These are phyloP conservation scores for Macropodus opercularis DNA, from an alignment of 2,797 vertebrate genomes.

Conservation along the genomic window DNA sequence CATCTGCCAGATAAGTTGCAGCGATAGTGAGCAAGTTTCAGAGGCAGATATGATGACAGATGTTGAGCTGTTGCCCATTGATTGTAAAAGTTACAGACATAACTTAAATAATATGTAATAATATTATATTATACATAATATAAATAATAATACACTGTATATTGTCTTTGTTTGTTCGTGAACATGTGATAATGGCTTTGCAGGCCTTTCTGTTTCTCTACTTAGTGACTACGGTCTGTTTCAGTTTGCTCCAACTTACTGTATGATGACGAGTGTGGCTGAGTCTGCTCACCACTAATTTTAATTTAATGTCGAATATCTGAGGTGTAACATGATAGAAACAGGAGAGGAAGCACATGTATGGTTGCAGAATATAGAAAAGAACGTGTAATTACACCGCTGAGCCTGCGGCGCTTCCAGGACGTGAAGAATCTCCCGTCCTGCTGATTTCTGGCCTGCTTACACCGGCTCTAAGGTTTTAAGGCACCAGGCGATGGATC, in stretches of 20 bases:
- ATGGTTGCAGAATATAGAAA: slow-evolving; percentile 66
- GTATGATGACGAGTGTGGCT: neutral
- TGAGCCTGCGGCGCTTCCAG: slow-evolving; percentile 52
- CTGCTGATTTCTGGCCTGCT: slow-evolving; percentile 46
- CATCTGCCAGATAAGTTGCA: slow-evolving; percentile 55
- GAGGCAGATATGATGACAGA: slow-evolving; percentile 8
- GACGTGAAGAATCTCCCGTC: slow-evolving; percentile 52
- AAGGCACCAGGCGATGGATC: slow-evolving; percentile 44
- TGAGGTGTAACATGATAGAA: slow-evolving; percentile 43
- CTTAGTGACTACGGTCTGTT: neutral
- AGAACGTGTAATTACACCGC: slow-evolving; percentile 75
- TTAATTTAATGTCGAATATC: slow-evolving; percentile 29
- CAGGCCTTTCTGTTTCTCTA: neutral
- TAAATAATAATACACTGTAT: no score
- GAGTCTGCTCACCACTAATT: neutral
- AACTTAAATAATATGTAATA: no score
- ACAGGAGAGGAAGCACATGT: slow-evolving; percentile 33
- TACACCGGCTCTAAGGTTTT: slow-evolving; percentile 45
- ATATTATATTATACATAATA: no score
- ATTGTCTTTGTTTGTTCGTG: slow-evolving; percentile 10
- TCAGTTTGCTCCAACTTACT: neutral
- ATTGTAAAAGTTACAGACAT: no score
- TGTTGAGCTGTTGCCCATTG: slow-evolving; percentile 1
- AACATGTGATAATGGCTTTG: neutral
- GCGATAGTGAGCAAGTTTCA: slow-evolving; percentile 18